Conservation (phyloP, 2,797 vertebrate genomes). For the Urocyon cinereoargenteus region DNA sequence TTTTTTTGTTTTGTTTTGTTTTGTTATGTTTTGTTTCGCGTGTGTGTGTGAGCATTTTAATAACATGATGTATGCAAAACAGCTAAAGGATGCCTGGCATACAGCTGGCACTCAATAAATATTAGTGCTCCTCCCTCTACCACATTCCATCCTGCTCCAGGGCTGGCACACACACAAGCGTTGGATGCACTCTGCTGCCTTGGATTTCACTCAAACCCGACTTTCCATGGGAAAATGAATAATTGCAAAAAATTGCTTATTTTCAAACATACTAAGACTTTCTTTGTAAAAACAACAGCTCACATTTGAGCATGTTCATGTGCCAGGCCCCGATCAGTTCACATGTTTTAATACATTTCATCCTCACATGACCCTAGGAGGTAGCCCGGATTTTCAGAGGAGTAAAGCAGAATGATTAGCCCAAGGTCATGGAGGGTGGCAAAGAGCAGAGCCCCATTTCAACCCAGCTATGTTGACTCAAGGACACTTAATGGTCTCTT, state of each 20-base stretch:
- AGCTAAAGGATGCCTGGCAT: neutral
- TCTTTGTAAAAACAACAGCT: constrained; percentile 27
- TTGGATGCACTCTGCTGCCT: neutral
- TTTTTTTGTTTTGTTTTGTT: neutral
- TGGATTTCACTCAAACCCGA: neutral
- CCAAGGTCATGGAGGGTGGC: neutral
- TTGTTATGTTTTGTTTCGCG: neutral
- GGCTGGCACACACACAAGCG: neutral
- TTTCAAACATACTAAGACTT: constrained; percentile 34
- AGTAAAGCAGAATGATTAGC: neutral
- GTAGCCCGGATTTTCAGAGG: neutral
- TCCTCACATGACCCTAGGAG: neutral
- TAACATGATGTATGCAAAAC: neutral
- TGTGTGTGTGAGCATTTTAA: neutral
- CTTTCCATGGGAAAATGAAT: neutral
- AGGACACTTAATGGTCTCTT: rapidly evolving
- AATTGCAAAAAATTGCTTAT: constrained; percentile 28
- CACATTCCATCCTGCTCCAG: neutral
- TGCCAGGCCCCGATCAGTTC: neutral
- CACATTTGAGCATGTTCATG: neutral
- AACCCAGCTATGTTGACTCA: neutral
- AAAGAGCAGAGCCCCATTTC: rapidly evolving
- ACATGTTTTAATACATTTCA: neutral
- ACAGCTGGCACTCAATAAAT: neutral
- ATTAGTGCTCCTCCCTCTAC: neutral